phyloP scores from a whole-genome alignment of 2,888 invertebrate species.

The Caenorhabditis sp. region DNA sequence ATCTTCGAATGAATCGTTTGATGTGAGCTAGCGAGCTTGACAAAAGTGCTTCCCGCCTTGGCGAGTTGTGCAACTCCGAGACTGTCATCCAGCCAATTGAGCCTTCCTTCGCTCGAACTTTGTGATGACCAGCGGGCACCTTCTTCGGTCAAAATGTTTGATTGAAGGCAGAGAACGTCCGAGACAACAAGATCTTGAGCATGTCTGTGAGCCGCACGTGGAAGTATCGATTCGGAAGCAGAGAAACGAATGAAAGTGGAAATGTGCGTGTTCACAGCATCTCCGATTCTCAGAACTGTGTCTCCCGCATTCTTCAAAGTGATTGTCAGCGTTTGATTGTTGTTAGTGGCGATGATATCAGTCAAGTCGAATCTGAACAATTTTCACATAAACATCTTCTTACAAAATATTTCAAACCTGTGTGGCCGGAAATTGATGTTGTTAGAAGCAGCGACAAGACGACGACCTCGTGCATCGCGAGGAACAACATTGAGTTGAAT shows the following conservation, averaged over 20 bases:
- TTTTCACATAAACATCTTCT: too few species aligned
- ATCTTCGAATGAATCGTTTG: constrained; percentile 68
- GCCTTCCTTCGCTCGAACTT: constrained; percentile 49
- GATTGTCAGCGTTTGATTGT: constrained; percentile 72
- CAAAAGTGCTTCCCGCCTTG: constrained; percentile 60
- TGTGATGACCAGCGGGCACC: constrained; percentile 56
- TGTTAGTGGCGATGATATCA: constrained; percentile 71
- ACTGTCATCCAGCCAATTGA: constrained; percentile 60
- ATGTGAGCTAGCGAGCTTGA: constrained; percentile 51
- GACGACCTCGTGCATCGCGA: constrained; percentile 70
- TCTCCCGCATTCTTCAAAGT: constrained; percentile 76
- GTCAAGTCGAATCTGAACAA: constrained; percentile 76
- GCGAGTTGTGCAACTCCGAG: constrained; percentile 64
- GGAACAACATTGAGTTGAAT: constrained; percentile 69
- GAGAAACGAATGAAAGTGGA: constrained; percentile 74
- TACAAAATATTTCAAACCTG: constrained; percentile 37
- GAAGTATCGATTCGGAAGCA: constrained; percentile 66
- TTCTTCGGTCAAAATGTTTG: constrained; percentile 33
- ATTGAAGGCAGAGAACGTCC: constrained; percentile 67
- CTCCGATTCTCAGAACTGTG: constrained; percentile 77
- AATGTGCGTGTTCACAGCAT: constrained; percentile 64
- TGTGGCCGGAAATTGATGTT: constrained; percentile 74
- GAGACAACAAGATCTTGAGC: constrained; percentile 59
- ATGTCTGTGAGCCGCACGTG: constrained; percentile 42
- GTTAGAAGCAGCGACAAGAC: constrained; percentile 65